phyloP scores from a whole-genome alignment of 2,888 invertebrate species.

The Microplitis manilae region DNA sequence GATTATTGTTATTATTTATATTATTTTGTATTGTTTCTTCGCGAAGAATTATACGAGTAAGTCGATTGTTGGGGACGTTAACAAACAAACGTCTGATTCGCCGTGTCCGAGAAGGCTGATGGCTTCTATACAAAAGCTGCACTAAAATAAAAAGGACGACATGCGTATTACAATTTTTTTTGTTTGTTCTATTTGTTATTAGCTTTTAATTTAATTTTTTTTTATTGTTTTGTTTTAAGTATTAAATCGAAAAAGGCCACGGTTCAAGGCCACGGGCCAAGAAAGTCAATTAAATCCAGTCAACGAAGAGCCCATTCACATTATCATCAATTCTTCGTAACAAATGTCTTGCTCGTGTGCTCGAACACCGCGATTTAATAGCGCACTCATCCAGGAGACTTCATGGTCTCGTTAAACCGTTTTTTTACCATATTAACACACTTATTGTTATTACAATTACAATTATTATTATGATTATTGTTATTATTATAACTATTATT shows the following conservation, averaged over 20 bases:
- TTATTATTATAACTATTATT: slow-evolving; percentile 5
- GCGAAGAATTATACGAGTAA: neutral
- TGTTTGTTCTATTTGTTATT: slow-evolving; percentile 19
- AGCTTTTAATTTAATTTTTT: slow-evolving; percentile 42
- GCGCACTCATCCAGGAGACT: slow-evolving; percentile 7
- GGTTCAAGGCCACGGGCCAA: slow-evolving; percentile 67
- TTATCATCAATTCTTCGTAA: slow-evolving; percentile 1
- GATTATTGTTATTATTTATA: neutral
- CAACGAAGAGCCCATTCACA: slow-evolving; percentile 52
- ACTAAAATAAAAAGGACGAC: slow-evolving; percentile 11
- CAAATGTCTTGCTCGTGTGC: neutral
- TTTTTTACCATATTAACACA: neutral
- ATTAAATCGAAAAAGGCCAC: slow-evolving; percentile 69
- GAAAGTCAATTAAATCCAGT: slow-evolving; percentile 62
- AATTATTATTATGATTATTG: neutral
- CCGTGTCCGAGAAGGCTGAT: neutral
- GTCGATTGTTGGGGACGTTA: neutral
- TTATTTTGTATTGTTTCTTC: neutral
- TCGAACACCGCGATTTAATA: slow-evolving; percentile 8
- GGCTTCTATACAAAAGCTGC: slow-evolving; percentile 26
- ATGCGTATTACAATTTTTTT: neutral
- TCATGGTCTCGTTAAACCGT: slow-evolving; percentile 25
- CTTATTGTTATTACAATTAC: slow-evolving; percentile 6
- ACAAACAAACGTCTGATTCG: neutral
- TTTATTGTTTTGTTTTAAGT: slow-evolving; percentile 55